Evolutionary conservation across 2,113 vertebrate genomes (phyloP).

Genomic region (Pontoporia blainvillei): DNA sequence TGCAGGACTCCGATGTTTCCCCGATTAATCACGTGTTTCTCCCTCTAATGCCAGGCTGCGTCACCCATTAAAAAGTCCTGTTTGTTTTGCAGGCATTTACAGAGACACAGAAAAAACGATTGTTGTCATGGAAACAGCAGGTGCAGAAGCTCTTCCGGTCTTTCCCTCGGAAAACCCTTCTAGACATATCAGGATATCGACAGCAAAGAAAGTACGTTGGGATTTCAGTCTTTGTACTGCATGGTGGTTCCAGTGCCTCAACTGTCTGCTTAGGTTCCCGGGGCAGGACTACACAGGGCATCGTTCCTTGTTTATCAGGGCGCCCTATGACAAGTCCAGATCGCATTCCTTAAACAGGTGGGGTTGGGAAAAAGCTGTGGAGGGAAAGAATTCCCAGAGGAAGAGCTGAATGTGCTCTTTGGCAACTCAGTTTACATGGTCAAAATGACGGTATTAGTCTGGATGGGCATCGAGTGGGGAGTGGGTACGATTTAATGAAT

Average conservation of each 20-base stretch:
- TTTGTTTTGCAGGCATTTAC: constrained; percentile 91
- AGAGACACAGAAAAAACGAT: constrained; percentile 97
- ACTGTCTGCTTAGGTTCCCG: neutral
- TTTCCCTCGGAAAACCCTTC: constrained; percentile 96
- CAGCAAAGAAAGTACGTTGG: constrained; percentile 90
- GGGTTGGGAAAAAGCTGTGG: neutral
- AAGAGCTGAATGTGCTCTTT: neutral
- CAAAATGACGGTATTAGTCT: neutral
- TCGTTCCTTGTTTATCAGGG: neutral
- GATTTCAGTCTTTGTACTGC: constrained; percentile 16
- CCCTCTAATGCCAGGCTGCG: neutral
- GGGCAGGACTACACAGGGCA: neutral
- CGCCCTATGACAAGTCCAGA: neutral
- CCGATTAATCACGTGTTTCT: constrained; percentile 57
- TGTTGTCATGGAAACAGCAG: constrained; percentile 99
- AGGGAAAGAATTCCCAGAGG: neutral
- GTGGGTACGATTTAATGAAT: neutral
- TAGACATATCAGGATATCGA: constrained; percentile 96
- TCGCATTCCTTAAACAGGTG: neutral
- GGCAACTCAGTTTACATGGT: neutral
- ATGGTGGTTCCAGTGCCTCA: neutral
- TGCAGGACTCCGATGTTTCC: neutral
- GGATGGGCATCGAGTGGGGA: neutral
- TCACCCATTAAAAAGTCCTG: constrained; percentile 60
- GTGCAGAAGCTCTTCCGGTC: constrained; percentile 99